phyloP scores from a whole-genome alignment of 1,140 invertebrate genomes.

The Propsilocerus akamusi region DNA sequence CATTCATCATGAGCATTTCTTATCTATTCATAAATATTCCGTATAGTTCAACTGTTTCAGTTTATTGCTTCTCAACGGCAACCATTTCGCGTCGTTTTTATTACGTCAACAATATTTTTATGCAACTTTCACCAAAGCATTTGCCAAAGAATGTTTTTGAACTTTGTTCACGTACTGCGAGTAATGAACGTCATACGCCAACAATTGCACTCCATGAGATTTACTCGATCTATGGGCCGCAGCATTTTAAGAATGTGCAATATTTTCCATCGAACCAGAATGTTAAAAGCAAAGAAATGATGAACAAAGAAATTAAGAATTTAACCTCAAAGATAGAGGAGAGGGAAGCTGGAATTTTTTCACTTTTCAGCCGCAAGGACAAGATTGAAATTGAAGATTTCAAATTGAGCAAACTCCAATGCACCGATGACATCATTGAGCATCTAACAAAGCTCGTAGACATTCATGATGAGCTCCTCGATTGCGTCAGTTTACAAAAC shows the following conservation, averaged over 20 bases:
- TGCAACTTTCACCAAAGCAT: not conserved
- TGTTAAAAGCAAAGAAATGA: not conserved
- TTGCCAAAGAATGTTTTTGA: conserved; percentile 2
- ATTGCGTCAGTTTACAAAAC: not conserved
- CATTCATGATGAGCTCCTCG: not conserved
- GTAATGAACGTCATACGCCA: not conserved
- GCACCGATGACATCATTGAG: not conserved
- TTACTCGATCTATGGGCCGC: not conserved
- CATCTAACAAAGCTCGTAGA: not conserved
- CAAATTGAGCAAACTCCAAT: not conserved
- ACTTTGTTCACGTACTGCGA: not conserved
- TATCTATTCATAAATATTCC: not conserved
- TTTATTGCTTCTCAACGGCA: not conserved
- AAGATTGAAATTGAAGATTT: not conserved
- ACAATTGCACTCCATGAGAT: not conserved
- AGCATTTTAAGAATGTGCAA: too few relatives aligned
- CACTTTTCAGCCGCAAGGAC: not conserved
- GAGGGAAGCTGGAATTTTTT: not conserved
- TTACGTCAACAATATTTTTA: not conserved
- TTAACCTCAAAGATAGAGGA: not conserved
- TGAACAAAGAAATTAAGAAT: not conserved
- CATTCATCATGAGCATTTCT: not conserved
- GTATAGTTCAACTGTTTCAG: not conserved
- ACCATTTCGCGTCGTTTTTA: not conserved
- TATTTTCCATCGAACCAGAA: not conserved